Conservation (phyloP, 2,888 invertebrate species). For the Neria commutata region DNA sequence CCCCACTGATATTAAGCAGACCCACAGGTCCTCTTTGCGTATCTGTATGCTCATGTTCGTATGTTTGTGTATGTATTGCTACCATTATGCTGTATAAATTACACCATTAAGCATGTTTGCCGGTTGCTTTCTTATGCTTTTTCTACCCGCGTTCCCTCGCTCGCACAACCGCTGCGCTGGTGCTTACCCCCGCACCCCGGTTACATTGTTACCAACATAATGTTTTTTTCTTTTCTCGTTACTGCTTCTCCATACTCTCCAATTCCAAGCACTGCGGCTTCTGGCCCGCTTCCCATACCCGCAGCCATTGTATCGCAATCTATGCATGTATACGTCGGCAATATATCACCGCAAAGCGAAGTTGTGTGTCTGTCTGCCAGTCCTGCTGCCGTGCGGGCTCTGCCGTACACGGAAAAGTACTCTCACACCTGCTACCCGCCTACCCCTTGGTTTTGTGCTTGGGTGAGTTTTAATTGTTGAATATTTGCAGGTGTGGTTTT, state of each 20-base stretch:
- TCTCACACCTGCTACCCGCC: too few relatives aligned
- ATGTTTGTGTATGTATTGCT: too few relatives aligned
- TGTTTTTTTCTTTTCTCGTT: neutral
- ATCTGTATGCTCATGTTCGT: too few relatives aligned
- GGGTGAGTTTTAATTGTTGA: conserved; percentile 5
- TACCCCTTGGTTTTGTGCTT: conserved; percentile 27
- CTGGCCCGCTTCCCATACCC: too few relatives aligned
- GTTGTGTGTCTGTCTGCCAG: neutral
- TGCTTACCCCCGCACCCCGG: too few relatives aligned
- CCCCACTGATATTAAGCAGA: too few relatives aligned
- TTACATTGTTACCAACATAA: conserved; percentile 1
- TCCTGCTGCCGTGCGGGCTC: too few relatives aligned
- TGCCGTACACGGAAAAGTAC: too few relatives aligned
- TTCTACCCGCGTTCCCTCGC: neutral
- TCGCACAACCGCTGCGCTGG: neutral
- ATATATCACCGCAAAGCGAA: neutral
- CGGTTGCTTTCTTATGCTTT: neutral
- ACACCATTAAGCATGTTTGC: conserved; percentile 11
- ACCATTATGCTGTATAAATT: too few relatives aligned
- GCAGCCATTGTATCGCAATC: conserved; percentile 2
- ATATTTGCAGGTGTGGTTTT: conserved; percentile 18
- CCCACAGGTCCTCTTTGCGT: too few relatives aligned
- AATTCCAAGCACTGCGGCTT: too few relatives aligned
- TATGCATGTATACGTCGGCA: neutral
- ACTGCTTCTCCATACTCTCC: neutral